A percentile compares a stretch with the other conserved stretches of the same genome.
These are phyloP conservation scores for Schizaphis graminum DNA, from an alignment of 2,888 invertebrate genomes.

Conservation along the genomic window DNA sequence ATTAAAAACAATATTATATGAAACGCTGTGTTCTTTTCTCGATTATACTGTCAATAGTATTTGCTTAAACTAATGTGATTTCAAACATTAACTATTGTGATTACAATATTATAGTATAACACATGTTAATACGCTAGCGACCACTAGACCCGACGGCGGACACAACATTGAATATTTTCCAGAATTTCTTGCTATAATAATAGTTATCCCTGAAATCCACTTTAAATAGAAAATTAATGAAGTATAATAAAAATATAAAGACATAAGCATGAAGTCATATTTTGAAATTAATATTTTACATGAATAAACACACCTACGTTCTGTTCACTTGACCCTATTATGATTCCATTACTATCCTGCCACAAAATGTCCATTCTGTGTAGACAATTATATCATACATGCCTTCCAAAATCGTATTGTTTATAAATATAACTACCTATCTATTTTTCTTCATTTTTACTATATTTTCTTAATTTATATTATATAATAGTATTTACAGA, in stretches of 20 bases:
- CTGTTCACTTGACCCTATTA: not conserved
- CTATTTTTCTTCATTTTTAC: not conserved
- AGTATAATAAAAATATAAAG: no score
- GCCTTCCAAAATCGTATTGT: not conserved
- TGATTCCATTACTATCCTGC: not conserved
- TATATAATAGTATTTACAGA: not conserved
- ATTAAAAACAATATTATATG: not conserved
- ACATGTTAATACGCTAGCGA: not conserved
- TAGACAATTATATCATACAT: not conserved
- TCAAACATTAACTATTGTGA: not conserved
- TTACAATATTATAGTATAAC: not conserved
- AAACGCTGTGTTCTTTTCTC: not conserved
- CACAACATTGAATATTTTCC: not conserved
- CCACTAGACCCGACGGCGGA: not conserved
- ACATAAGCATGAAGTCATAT: not conserved
- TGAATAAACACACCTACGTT: not conserved
- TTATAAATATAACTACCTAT: not conserved
- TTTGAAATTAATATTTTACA: not conserved
- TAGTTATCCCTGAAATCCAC: no score
- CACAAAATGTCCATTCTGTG: not conserved
- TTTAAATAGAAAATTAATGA: not conserved
- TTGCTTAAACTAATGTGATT: not conserved
- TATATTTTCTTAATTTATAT: not conserved
- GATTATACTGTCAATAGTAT: not conserved
- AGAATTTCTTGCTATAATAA: not conserved